These are phyloP conservation scores for Parauchenoglanis ngamensis DNA, from an alignment of 2,797 vertebrate species.

Conservation along the genomic window DNA sequence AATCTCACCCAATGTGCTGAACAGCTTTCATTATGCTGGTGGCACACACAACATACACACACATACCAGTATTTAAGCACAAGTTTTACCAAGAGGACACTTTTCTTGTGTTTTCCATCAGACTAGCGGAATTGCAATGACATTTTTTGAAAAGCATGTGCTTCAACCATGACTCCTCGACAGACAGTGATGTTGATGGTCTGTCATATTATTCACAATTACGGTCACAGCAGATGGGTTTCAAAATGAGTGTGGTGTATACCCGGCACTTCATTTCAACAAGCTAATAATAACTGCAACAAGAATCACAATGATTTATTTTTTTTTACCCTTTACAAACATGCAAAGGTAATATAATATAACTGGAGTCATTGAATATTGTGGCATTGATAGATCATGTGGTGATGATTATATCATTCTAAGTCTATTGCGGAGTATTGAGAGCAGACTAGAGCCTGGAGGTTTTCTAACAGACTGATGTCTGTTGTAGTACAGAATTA, in stretches of 20 bases:
- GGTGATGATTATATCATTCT: neutral
- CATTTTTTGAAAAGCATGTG: neutral
- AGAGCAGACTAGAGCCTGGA: neutral
- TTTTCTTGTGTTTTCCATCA: neutral
- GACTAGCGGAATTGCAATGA: neutral
- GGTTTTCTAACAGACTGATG: neutral
- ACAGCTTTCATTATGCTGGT: slow-evolving; percentile 6
- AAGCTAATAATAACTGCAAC: neutral
- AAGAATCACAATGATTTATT: neutral
- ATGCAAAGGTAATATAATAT: neutral
- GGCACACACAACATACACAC: neutral
- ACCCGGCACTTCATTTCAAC: neutral
- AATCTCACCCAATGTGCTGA: neutral
- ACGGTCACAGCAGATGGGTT: neutral
- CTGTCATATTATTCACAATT: slow-evolving; percentile 4
- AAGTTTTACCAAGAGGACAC: neutral
- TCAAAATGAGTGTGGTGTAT: neutral
- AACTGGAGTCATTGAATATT: neutral
- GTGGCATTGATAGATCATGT: neutral
- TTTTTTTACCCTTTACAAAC: neutral
- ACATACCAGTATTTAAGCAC: neutral
- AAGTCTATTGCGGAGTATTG: neutral
- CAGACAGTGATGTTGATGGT: neutral
- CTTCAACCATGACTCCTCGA: neutral
- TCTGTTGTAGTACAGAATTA: neutral